phyloP scores from a whole-genome alignment of 2,888 invertebrate species.

The Ischnura elegans region DNA sequence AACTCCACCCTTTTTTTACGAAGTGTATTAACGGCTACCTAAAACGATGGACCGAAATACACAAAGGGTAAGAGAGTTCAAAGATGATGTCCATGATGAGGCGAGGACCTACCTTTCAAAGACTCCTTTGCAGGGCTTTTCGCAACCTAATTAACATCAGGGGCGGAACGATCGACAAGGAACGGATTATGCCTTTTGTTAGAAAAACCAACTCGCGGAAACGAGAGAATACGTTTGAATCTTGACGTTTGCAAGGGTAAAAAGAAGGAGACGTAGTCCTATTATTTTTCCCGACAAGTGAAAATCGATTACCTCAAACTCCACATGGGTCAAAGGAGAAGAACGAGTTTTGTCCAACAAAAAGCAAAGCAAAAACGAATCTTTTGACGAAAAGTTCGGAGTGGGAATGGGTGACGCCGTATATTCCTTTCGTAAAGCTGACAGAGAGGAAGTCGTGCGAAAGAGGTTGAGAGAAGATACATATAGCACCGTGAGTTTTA shows the following conservation, averaged over 20 bases:
- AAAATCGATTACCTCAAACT: not conserved
- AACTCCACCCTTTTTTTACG: not conserved
- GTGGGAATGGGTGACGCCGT: too few relatives aligned
- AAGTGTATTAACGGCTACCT: not conserved
- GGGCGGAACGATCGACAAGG: not conserved
- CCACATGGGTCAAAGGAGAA: not conserved
- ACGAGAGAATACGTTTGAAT: not conserved
- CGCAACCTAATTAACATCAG: not conserved
- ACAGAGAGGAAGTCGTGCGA: too few relatives aligned
- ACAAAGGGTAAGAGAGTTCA: not conserved
- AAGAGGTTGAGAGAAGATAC: too few relatives aligned
- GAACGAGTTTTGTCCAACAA: too few relatives aligned
- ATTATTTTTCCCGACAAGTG: not conserved
- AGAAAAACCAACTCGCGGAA: not conserved
- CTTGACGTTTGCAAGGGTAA: not conserved
- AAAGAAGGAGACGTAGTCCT: not conserved
- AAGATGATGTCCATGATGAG: not conserved
- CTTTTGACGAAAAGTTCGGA: not conserved
- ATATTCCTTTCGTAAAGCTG: too few relatives aligned
- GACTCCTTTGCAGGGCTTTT: not conserved
- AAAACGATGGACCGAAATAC: not conserved
- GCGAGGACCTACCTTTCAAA: not conserved
- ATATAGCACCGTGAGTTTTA: too few relatives aligned
- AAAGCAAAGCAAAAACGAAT: not conserved
- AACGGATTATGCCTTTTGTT: not conserved